Evolutionary conservation across 2,797 vertebrate genomes (phyloP), one percentile per base, ranked within the genome.

Genomic region (Galagoides demidoff): DNA sequence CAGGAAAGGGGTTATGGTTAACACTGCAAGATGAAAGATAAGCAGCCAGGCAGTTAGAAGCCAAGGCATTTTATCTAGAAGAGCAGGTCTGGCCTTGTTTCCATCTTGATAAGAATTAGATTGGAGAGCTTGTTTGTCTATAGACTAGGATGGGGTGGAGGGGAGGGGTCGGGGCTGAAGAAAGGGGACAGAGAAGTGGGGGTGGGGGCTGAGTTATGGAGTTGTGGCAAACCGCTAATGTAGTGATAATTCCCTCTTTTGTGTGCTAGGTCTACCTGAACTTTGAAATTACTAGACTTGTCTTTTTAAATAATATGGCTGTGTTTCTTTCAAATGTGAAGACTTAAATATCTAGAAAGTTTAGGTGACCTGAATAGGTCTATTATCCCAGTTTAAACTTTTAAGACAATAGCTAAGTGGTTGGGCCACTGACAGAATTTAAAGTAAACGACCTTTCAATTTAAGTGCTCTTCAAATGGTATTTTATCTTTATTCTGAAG

Each of bases 1-100:
- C 98, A 98, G 98, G 95, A 98, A 98, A 98, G 97, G 97, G 97
- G 97, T 98, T 98, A 97, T 6, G 88, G 96, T 98, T 97, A 98
- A 98, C 98, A 97, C 98, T 98, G 98, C 96, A 94, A 98, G 98
- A 98, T 95, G 97, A 97, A 96, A 99, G 98, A 99, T 99, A 99
- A 99, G 98, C 95, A 98, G 97, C 95, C 96, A 98, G 98, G 98
- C 98, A 97, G 98, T 98, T 98, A 98, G 98, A 98, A 97, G 97
- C 97, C 98, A 98, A 98, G 98, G 97, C 97, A 98, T 98, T 98
- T 99, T 98, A 98, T 99, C 98, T 98, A 96, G 96, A 98, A 98
- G 97, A 98, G 98, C 98, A 99, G 98, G 98, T 98, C 98, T 98
- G 98, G 97, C 97, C 97, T 98, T 98, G 37, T 97, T 98, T 99